Evolutionary conservation across 2,113 vertebrate genomes (phyloP).

Genomic region (Rhizomys pruinosus): DNA sequence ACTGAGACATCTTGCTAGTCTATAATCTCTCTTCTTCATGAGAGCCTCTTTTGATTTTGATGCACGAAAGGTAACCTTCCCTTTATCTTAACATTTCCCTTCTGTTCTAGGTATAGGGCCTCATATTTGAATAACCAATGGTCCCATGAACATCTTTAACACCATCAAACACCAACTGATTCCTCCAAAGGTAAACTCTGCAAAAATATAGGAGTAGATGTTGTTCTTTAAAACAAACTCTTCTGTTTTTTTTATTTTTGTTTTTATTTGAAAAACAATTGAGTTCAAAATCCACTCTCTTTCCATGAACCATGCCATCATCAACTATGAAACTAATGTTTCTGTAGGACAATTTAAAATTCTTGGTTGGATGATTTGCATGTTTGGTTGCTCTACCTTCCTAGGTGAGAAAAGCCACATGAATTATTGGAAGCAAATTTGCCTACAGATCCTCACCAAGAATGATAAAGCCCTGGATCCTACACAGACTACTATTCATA

Average conservation of each 20-base stretch:
- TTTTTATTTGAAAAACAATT: not conserved
- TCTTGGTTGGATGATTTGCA: not conserved
- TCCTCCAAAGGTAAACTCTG: not conserved
- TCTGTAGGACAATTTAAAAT: not conserved
- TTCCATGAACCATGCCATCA: not conserved
- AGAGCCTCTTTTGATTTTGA: not conserved
- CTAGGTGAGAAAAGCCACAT: slow-evolving; percentile 14
- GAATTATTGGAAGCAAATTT: slow-evolving; percentile 54
- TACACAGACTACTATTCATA: slow-evolving; percentile 46
- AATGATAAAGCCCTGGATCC: slow-evolving; percentile 30
- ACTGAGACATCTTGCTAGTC: too few relatives aligned
- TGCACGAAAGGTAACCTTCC: not conserved
- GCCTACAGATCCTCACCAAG: slow-evolving; percentile 31
- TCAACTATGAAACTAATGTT: not conserved
- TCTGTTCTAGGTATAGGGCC: not conserved
- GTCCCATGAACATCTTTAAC: not conserved
- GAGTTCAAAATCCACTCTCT: not conserved
- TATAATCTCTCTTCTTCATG: not conserved
- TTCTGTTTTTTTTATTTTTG: not conserved
- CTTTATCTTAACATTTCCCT: not conserved
- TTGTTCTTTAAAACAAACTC: not conserved
- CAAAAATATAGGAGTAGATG: not conserved
- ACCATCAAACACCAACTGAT: not conserved
- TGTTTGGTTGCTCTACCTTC: slow-evolving; percentile 16
- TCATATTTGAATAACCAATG: slow-evolving; percentile 23